Conservation (phyloP, 1,140 invertebrate species). For the Aculops lycopersici region DNA sequence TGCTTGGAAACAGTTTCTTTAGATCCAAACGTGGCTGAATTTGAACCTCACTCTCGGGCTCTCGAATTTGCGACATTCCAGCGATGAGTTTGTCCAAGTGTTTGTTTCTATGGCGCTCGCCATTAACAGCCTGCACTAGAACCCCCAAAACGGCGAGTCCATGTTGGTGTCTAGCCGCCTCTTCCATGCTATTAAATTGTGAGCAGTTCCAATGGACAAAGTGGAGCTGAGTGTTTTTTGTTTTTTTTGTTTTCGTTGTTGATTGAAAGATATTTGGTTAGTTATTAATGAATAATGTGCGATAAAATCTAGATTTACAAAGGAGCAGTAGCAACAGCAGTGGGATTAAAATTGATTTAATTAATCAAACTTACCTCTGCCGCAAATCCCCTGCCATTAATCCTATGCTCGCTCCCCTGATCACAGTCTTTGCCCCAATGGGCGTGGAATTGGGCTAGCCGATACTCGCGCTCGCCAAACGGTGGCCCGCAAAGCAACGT, state of each 20-base stretch:
- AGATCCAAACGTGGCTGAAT: background rate
- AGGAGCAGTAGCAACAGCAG: too few species aligned
- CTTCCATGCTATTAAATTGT: constrained; percentile 40
- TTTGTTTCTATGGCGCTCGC: constrained; percentile 7
- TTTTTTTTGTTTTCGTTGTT: too few species aligned
- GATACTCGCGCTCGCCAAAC: constrained; percentile 23
- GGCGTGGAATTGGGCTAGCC: constrained; percentile 60
- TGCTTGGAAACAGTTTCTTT: background rate
- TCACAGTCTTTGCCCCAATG: constrained; percentile 54
- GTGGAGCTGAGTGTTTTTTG: too few species aligned
- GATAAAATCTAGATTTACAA: too few species aligned
- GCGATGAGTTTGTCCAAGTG: background rate
- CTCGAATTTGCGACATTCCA: constrained; percentile 1
- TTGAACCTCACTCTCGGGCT: background rate
- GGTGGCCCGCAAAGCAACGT: background rate
- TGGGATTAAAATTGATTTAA: too few species aligned
- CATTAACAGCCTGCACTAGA: constrained; percentile 31
- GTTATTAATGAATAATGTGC: too few species aligned
- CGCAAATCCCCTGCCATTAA: constrained; percentile 50
- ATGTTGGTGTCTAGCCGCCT: constrained; percentile 44
- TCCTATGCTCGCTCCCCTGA: constrained; percentile 53
- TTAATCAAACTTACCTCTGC: too few species aligned
- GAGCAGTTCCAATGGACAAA: constrained; percentile 70
- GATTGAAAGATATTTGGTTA: too few species aligned
- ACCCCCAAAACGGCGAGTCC: constrained; percentile 66